Evolutionary conservation across 1,140 invertebrate genomes (phyloP).

Genomic region (Melipona quadrifasciata): DNA sequence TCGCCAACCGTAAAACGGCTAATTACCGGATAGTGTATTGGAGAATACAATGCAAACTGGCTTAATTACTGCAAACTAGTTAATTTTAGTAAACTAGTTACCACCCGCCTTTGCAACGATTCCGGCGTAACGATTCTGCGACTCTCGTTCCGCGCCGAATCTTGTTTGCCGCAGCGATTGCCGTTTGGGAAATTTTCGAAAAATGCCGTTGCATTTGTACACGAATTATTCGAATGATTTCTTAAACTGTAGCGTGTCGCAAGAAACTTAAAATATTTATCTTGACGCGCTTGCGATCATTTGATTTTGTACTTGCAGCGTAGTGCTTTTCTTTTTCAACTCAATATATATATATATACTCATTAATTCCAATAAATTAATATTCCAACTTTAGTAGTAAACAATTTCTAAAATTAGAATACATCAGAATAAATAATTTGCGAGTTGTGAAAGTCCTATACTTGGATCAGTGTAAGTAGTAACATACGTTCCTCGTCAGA

Average conservation of each 20-base stretch:
- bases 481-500: too few relatives aligned
- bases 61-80: constrained; percentile 47
- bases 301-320: too few relatives aligned
- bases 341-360: too few relatives aligned
- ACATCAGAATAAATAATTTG: neutral
- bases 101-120: neutral
- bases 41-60: constrained; percentile 19
- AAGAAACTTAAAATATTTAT: too few relatives aligned
- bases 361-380: too few relatives aligned
- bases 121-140: neutral
- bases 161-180: neutral
- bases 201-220: neutral
- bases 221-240: neutral
- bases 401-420: neutral
- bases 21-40: constrained; percentile 46
- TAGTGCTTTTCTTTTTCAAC: too few relatives aligned
- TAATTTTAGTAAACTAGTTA: constrained; percentile 42
- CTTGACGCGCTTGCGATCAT: too few relatives aligned
- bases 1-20: constrained; percentile 24
- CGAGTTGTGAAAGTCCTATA: neutral
- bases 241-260: neutral
- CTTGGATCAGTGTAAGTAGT: too few relatives aligned
- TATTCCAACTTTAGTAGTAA: too few relatives aligned
- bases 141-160: neutral
- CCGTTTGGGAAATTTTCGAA: neutral